Evolutionary conservation across 1,140 invertebrate species (phyloP), one percentile per base, ranked within the genome.

Genomic region (Helicoverpa armigera): DNA sequence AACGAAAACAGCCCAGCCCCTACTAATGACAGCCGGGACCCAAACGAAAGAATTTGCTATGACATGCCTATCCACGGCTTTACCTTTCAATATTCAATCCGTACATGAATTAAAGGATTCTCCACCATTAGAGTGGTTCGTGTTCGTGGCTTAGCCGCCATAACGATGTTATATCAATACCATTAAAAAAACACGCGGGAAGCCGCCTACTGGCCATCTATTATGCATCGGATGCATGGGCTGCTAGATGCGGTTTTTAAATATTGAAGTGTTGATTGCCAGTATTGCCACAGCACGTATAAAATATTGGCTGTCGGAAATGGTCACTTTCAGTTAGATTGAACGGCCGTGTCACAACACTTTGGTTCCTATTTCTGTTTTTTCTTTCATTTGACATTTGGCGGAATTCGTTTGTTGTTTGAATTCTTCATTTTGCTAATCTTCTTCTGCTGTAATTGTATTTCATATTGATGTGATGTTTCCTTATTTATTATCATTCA

Each of bases 141-240:
- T 23, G 23, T 23, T 23, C 23, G 23, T 23, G 23, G 35, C 9
- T 9, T 43, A 7, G 35, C 5, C 35, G 9, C 35, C 5, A 9
- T 43, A 48, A 43, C 13, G 3, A 51, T 18, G 35, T 50, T 50
- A 50, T 43, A 3, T 18, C 50, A 69, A 16, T 50, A 50, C 48
- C 50, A 69, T 50, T 23, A 43, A 69, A 69, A 16, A n/a, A 5
- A 69, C n/a, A 63, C 18, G 18, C 2, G 56, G 35, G 56, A 31
- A 16, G 23, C 85, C 58, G 18, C 72, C 65, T 60, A 43, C 35
- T 72, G 54, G 11, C 7, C 50, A 79, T 79, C 76, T 53, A 70
- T 79, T 50, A 43, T 11, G 63, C 50, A 29, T 56, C n/a, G 18
- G 58, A 16, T 76, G 18, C 35, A 43, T 43, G 9, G 35, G 9